phyloP scores from a whole-genome alignment of 2,113 vertebrate species.

The pig (Sus scrofa) region T2T-Sscrofa CM000819.6:12707001-12707500 shows the following conservation, averaged over 20 bases:
- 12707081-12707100: not conserved
- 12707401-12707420: conserved; percentile 63
- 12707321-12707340: conserved; percentile 61
- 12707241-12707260: conserved; percentile 79
- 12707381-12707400: conserved; percentile 47
- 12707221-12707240: conserved; percentile 71
- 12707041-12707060: too few relatives aligned
- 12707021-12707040: too few relatives aligned
- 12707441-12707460: conserved; percentile 63
- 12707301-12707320: conserved; percentile 73
- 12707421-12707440: conserved; percentile 49
- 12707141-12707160: conserved; percentile 42
- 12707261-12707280: conserved; percentile 81
- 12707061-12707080: not conserved
- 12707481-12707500: conserved; percentile 61
- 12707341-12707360: conserved; percentile 61
- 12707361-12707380: conserved; percentile 60
- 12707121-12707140: conserved; percentile 39
- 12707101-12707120: conserved; percentile 38
- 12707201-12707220: conserved; percentile 42
- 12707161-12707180: conserved; percentile 62
- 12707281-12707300: conserved; percentile 78
- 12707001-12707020: too few relatives aligned
- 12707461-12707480: conserved; percentile 49
- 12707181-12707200: conserved; percentile 68